Conservation (phyloP, 2,888 invertebrate species). For the Matsumyia berberina region DNA sequence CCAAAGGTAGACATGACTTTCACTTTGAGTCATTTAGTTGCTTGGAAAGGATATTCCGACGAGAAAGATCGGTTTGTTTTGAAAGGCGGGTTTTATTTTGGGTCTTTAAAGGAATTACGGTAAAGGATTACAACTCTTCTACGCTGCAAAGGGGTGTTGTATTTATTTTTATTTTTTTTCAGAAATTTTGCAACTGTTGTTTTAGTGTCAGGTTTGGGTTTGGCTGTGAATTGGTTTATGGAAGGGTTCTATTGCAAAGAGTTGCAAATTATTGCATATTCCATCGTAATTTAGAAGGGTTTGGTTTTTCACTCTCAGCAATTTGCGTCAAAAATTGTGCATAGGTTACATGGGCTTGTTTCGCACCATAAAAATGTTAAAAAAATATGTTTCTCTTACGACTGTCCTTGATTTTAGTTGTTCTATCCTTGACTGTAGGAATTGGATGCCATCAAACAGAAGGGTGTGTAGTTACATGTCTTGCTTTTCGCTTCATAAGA, state of each 20-base stretch:
- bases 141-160: constrained; percentile 60
- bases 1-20: constrained; percentile 24
- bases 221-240: background rate
- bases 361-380: background rate
- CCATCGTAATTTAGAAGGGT: background rate
- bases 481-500: no score
- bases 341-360: constrained; percentile 11
- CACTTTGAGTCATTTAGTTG: constrained; percentile 4
- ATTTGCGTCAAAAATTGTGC: background rate
- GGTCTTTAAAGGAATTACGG: constrained; percentile 84
- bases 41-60: constrained; percentile 2
- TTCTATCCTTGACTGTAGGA: no score
- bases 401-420: no score
- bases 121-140: constrained; percentile 82
- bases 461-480: no score
- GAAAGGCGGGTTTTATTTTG: constrained; percentile 83
- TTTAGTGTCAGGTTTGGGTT: constrained; percentile 23
- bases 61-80: constrained; percentile 46
- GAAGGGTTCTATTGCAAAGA: background rate
- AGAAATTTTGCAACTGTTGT: constrained; percentile 35
- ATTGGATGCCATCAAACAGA: no score
- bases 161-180: constrained; percentile 47
- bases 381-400: no score
- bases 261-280: constrained; percentile 7
- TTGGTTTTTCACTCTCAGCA: background rate